phyloP scores from a whole-genome alignment of 2,797 vertebrate genomes.

The Pyrocephalus nanus region DNA sequence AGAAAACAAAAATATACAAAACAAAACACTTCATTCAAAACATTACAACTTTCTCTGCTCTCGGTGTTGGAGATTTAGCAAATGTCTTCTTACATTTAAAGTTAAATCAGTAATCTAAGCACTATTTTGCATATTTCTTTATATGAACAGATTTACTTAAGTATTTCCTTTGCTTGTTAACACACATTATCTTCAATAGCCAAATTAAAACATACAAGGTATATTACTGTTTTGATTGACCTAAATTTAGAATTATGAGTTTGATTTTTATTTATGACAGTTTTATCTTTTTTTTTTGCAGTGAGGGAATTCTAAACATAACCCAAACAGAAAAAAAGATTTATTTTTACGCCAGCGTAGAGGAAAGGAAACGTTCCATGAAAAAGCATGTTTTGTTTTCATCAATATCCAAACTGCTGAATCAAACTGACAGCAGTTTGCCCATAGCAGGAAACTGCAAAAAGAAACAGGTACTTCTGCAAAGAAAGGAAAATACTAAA shows the following conservation, averaged over 20 bases:
- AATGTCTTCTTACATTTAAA: background rate
- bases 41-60: background rate
- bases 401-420: slow-evolving; percentile 10
- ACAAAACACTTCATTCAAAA: background rate
- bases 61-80: background rate
- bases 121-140: background rate
- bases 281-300: slow-evolving; percentile 3
- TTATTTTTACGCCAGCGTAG: background rate
- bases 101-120: background rate
- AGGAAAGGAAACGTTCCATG: background rate
- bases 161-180: background rate
- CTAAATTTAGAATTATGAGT: slow-evolving; percentile 5
- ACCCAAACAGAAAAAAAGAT: background rate
- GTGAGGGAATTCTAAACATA: slow-evolving; percentile 5
- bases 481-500: slow-evolving; percentile 3
- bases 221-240: slow-evolving; percentile 26
- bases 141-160: background rate
- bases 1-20: background rate
- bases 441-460: background rate
- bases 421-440: slow-evolving; percentile 22
- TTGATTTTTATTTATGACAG: slow-evolving; percentile 33
- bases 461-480: background rate
- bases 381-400: slow-evolving; percentile 27
- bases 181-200: background rate
- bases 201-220: slow-evolving; percentile 21